Base-by-base conservation (phyloP, 2,797 vertebrate genomes). In the Yasuhikotakia modesta region DNA sequence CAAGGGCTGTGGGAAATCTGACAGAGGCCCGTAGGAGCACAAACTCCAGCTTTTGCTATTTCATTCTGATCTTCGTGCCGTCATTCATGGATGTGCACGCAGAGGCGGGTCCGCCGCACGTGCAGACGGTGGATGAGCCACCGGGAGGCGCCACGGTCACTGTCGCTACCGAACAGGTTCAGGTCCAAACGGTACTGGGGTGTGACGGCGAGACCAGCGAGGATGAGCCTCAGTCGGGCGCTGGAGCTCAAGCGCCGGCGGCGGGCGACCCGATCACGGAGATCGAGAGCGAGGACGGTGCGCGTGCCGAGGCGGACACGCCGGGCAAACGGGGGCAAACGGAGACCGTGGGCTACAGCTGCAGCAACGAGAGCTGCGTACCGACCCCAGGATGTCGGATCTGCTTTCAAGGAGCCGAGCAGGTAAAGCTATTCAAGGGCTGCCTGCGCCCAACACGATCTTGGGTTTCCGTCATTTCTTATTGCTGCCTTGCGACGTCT, bases 341-440 rank as follows among this genome's bases (percentile, higher is more conserved):
- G 27, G 66, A 50, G 5, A 71, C 82, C 81, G 82, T 92, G 91
- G 86, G 87, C 83, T 96, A 94, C 7, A 92, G 93, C 86, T 93
- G 95, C 86, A 95, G 95, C 93, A 95, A 94, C 87, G 93, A 94
- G 39, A 95, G 92, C 83, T 90, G 90, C 86, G 90, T 90, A 88
- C 94, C 90, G 80, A 94, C 92, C 22, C 95, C 96, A 81, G 96
- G 95, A 91, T 97, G 96, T 89, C 89, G 96, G 88, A 97, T 97
- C 88, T 97, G 96, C 91, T 97, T 97, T 90, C 96, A 97, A 78
- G 96, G 95, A 81, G 90, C 94, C 1, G 96, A 97, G 86, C 96
- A 97, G 96, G 96, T 93, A 87, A 77, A 50, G 64, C 21, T 6
- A 60, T 1, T 17, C 14, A 11, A 17, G n/a, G 58, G 43, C 43